phyloP scores from a whole-genome alignment of 2,113 vertebrate species.

The Callionymus lyra region DNA sequence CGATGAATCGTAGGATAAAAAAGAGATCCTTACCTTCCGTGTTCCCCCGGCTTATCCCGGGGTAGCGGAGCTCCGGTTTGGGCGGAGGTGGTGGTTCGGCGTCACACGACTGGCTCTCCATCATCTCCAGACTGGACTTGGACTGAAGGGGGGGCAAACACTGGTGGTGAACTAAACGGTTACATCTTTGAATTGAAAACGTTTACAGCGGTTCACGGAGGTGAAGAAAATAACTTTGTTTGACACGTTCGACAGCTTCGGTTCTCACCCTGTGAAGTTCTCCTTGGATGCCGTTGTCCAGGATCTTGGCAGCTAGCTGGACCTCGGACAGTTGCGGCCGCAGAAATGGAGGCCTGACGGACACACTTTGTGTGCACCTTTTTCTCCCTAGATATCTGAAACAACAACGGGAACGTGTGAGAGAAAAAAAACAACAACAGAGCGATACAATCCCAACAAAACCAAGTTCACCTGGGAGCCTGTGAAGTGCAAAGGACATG shows the following conservation, averaged over 20 bases:
- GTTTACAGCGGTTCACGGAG: neutral
- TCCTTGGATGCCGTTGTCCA: constrained; percentile 92
- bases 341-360: constrained; percentile 85
- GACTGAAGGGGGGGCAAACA: constrained; percentile 63
- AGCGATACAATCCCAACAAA: neutral
- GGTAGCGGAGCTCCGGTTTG: constrained; percentile 89
- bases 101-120: constrained; percentile 93
- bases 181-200: neutral
- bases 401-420: neutral
- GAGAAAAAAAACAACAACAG: neutral
- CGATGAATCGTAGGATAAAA: neutral
- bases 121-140: constrained; percentile 91
- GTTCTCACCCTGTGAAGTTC: constrained; percentile 82
- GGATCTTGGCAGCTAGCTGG: constrained; percentile 81
- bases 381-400: constrained; percentile 84
- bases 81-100: constrained; percentile 90
- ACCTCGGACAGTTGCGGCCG: constrained; percentile 76
- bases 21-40: constrained; percentile 71
- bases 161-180: neutral
- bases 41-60: constrained; percentile 72
- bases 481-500: constrained; percentile 92
- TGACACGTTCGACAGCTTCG: neutral
- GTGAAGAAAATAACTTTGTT: neutral
- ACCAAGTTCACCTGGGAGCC: constrained; percentile 75
- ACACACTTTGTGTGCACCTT: constrained; percentile 71